Conservation (phyloP, 1,140 invertebrate species). For the Andrena cerasifolii region DNA sequence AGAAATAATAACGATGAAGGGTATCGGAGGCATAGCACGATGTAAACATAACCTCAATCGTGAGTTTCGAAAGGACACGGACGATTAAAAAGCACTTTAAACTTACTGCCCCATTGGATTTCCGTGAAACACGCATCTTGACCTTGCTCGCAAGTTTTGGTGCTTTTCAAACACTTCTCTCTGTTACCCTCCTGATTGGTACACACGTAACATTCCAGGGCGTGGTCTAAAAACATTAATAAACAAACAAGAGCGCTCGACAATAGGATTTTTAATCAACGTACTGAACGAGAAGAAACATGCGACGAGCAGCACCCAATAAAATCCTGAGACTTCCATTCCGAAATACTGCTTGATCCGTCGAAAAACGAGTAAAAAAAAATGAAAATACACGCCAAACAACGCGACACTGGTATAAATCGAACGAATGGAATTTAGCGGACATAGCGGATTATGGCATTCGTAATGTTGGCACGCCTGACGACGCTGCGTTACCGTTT, state of each 20-base stretch:
- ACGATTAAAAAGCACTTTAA: background rate
- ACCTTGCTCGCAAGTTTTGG: constrained; percentile 93
- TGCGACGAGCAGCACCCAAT: constrained; percentile 12
- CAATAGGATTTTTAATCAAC: background rate
- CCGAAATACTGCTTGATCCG: too few species aligned
- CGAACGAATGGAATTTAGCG: background rate
- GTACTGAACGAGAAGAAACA: constrained; percentile 41
- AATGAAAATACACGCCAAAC: too few species aligned
- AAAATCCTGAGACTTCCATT: constrained; percentile 21
- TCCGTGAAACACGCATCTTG: constrained; percentile 95
- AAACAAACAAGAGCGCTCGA: background rate
- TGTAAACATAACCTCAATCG: constrained; percentile 60
- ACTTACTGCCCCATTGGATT: constrained; percentile 93
- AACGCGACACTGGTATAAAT: background rate
- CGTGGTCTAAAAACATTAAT: constrained; percentile 81
- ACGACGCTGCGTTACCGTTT: background rate
- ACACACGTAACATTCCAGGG: constrained; percentile 97
- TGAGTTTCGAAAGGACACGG: background rate
- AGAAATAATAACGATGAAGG: background rate
- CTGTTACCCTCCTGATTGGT: constrained; percentile 95
- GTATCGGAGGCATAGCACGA: too few species aligned
- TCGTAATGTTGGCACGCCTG: constrained; percentile 11
- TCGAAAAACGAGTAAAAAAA: background rate
- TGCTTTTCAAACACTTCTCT: constrained; percentile 96
- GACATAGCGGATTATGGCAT: background rate